phyloP scores from a whole-genome alignment of 2,888 invertebrate species.

The Clitarchus hookeri region DNA sequence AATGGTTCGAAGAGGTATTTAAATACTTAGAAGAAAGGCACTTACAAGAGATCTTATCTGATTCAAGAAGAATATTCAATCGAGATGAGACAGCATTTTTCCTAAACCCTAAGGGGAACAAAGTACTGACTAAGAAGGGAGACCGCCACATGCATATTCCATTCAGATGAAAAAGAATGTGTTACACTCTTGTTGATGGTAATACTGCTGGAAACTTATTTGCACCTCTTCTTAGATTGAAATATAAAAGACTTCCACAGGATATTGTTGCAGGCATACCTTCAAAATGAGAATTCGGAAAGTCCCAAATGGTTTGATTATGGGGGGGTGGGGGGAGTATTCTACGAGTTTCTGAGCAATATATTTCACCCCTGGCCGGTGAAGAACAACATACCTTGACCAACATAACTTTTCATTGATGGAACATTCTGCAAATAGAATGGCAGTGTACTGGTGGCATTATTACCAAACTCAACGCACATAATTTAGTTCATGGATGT shows the following conservation, averaged over 20 bases:
- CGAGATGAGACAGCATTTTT: constrained; percentile 52
- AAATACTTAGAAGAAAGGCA: constrained; percentile 33
- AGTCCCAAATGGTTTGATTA: constrained; percentile 40
- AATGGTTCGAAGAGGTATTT: neutral
- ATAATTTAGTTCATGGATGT: no score
- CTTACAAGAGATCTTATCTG: constrained; percentile 44
- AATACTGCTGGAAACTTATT: constrained; percentile 43
- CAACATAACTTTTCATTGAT: constrained; percentile 44
- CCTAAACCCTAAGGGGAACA: constrained; percentile 50
- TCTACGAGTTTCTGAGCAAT: constrained; percentile 43
- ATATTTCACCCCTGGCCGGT: constrained; percentile 43
- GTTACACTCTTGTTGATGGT: no score
- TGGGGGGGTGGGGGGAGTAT: constrained; percentile 42
- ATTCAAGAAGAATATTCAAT: constrained; percentile 49
- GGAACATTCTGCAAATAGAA: constrained; percentile 51
- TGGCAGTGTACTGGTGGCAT: constrained; percentile 51
- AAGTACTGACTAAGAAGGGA: no score
- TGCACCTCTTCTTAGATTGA: constrained; percentile 39
- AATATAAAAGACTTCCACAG: neutral
- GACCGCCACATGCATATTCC: no score
- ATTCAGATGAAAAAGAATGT: no score
- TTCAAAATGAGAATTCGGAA: constrained; percentile 40
- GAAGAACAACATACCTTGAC: constrained; percentile 44
- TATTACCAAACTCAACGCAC: no score
- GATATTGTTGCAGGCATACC: constrained; percentile 34